These are phyloP conservation scores for Dichetophora obliterata DNA, from an alignment of 2,888 invertebrate species.

Conservation along the genomic window DNA sequence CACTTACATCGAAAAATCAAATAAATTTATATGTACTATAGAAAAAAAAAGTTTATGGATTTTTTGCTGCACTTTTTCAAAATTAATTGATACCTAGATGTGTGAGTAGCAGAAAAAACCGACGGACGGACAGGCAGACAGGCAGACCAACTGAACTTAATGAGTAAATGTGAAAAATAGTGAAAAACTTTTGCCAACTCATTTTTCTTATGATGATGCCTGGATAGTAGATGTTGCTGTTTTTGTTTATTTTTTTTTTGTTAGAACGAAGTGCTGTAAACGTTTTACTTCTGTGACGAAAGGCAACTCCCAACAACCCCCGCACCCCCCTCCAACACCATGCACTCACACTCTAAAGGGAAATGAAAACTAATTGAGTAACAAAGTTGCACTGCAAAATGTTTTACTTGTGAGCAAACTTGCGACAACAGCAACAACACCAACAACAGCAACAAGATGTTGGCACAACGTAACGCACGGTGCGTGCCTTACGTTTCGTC, in stretches of 20 bases:
- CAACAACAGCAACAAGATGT: conserved; percentile 7
- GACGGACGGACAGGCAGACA: background rate
- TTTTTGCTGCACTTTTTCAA: conserved; percentile 53
- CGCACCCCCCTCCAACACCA: too few species aligned
- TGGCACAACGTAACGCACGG: background rate
- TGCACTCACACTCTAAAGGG: conserved; percentile 47
- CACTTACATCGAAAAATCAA: background rate
- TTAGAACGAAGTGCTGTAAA: conserved; percentile 39
- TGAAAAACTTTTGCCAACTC: conserved; percentile 34
- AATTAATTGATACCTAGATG: conserved; percentile 60
- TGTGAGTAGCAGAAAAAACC: conserved; percentile 6
- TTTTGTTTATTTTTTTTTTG: conserved; percentile 7
- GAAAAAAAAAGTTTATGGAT: conserved; percentile 25
- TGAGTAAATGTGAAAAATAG: conserved; percentile 16
- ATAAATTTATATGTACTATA: background rate
- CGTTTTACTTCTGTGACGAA: conserved; percentile 56
- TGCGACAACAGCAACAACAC: background rate
- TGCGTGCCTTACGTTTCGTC: conserved; percentile 24
- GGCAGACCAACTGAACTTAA: background rate
- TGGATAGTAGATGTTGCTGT: conserved; percentile 48
- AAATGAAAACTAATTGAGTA: conserved; percentile 64
- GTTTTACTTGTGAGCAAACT: conserved; percentile 16
- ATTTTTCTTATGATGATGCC: conserved; percentile 39
- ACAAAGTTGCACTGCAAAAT: conserved; percentile 55
- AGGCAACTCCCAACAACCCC: too few species aligned